phyloP scores from a whole-genome alignment of 2,113 vertebrate genomes.

The Salvelinus alpinus region DNA sequence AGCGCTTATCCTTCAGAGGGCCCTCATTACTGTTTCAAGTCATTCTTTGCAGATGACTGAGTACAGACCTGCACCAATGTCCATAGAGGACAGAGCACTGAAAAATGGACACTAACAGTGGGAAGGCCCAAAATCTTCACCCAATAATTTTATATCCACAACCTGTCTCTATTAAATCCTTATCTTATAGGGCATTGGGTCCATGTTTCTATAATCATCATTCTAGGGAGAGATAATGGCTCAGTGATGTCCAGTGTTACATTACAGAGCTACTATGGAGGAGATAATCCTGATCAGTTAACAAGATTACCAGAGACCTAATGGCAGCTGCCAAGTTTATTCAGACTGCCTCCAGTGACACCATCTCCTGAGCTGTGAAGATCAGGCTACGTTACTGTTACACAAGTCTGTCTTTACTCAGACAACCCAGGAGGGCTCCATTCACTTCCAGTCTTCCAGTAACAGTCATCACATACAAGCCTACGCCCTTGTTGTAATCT shows the following conservation, averaged over 20 bases:
- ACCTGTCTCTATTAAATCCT: neutral
- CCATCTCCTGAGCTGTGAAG: neutral
- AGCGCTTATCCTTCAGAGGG: neutral
- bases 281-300: too few species aligned
- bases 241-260: neutral
- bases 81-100: neutral
- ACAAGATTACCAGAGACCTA: too few species aligned
- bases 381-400: neutral
- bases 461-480: too few species aligned
- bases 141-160: neutral
- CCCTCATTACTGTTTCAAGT: slow-evolving; percentile 1
- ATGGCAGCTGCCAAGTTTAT: neutral
- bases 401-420: neutral
- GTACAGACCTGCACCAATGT: neutral
- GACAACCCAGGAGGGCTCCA: neutral
- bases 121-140: neutral
- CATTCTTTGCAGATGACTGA: neutral
- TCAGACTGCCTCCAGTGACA: neutral
- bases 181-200: too few species aligned
- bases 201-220: neutral
- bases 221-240: neutral
- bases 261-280: neutral
- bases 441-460: neutral
- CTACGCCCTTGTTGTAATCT: neutral
- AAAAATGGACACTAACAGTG: neutral